Conservation (phyloP, 2,888 invertebrate genomes). For the Endomychus coccineus region DNA sequence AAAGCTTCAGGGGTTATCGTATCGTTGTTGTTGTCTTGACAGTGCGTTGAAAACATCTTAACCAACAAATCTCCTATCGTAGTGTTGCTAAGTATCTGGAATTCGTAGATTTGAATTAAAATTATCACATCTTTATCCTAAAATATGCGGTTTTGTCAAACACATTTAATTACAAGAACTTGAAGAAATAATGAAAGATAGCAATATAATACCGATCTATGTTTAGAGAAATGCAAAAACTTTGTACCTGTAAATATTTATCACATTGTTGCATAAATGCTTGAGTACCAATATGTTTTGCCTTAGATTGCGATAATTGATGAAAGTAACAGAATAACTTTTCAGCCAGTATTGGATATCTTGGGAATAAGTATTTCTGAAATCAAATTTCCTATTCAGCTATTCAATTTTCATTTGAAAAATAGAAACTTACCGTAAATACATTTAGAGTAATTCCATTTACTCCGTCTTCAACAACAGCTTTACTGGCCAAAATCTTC, state of each 20-base stretch:
- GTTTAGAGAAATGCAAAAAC: too few species aligned
- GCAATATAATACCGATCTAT: too few species aligned
- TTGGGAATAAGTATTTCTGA: constrained; percentile 71
- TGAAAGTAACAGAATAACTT: constrained; percentile 62
- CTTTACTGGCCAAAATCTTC: constrained; percentile 62
- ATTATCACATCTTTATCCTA: too few species aligned
- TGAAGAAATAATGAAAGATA: too few species aligned
- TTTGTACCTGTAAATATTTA: constrained; percentile 46
- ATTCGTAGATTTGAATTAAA: constrained; percentile 7
- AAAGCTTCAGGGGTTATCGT: constrained; percentile 58
- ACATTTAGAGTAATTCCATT: constrained; percentile 63
- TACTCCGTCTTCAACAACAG: constrained; percentile 61
- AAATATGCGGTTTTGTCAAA: too few species aligned
- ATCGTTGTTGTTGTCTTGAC: constrained; percentile 42
- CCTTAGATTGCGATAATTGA: constrained; percentile 52
- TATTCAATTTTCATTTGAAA: constrained; percentile 6
- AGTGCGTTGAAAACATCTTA: constrained; percentile 46
- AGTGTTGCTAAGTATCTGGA: constrained; percentile 46
- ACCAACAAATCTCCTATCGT: constrained; percentile 62
- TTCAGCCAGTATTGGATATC: constrained; percentile 63
- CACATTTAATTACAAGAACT: too few species aligned
- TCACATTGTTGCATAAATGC: constrained; percentile 71
- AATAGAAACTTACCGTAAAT: constrained; percentile 50
- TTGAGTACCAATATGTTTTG: constrained; percentile 53
- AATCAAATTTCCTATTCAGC: constrained; percentile 21